Evolutionary conservation across 2,797 vertebrate genomes (phyloP), one percentile per base, ranked within the genome.

Genomic region (Jordanella pulchra): DNA sequence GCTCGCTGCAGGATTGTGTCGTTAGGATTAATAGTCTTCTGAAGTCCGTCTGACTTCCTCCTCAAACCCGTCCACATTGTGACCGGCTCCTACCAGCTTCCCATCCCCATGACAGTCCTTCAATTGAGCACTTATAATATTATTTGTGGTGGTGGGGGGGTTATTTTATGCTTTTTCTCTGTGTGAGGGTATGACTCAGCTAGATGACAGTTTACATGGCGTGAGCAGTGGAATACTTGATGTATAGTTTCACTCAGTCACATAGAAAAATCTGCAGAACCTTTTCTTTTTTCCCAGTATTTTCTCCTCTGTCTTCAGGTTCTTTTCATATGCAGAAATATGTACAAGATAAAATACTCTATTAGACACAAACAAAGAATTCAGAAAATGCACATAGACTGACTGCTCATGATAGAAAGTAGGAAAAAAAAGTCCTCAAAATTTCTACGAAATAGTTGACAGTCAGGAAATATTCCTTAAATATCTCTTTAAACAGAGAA

Each of bases 21-120:
- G 74, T 64, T 45, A 9, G 48, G 77, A 71, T 84, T 87, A 77
- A 90, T 63, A 78, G 83, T 79, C 83, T 42, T 51, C 78, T 84
- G 76, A 78, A 84, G 67, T 54, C 82, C 75, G 72, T 75, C 71
- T 79, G 68, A 71, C 65, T 71, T 39, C 67, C n/a, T 45, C 18
- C 28, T 30, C 47, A 5, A 51, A 7, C 35, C 1, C 60, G 3
- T 42, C 32, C 35, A 15, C 60, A 15, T 45, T 58, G 11, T 44
- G 25, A 44, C 51, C n/a, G 51, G 28, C n/a, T 39, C 42, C 53
- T 48, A 30, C 27, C 61, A 15, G 51, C 66, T 1, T 1, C 56
- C 45, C 23, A 5, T 66, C 51, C 15, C n/a, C 45, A 54, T 67
- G 68, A 71, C 75, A 67, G 61, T 17, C 47, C 56, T 77, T 66